Evolutionary conservation across 1,140 invertebrate species (phyloP), one percentile per base, ranked within the genome.

Genomic region (Procambarus clarkii): DNA sequence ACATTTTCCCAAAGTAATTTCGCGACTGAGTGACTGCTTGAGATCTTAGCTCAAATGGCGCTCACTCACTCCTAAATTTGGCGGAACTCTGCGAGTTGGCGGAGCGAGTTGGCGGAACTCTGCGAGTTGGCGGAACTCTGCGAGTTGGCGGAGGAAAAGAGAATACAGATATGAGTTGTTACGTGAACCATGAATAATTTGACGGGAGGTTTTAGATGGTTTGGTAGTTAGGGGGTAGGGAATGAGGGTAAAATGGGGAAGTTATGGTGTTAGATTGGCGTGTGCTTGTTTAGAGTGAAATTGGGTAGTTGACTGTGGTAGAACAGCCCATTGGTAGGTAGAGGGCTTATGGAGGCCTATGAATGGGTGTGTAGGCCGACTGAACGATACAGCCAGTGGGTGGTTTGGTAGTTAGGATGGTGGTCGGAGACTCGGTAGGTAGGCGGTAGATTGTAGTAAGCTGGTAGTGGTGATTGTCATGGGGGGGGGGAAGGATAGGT

Each of bases 51-150:
- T 46, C 46, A 80, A 80, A 80, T 80, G 79, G 79, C 48, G 79
- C 64, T 21, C 64, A 21, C 64, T 21, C 64, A 69, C 64, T 69
- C 0, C 79, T 80, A 80, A 80, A 80, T 80, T 54, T 80, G 48
- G 79, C n/a, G 79, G 79, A 80, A 80, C 79, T 80, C 48, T 18
- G 46, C 54, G 54, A 80, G 18, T 54, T 79, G 48, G 48, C 48
- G 79, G 77, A 80, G 54, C n/a, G n/a, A n/a, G n/a, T n/a, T n/a
- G n/a, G n/a, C n/a, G 79, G 79, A 80, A 80, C 79, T 80, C 48
- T 18, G 46, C 54, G 54, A 80, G 18, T 54, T 79, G 48, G 48
- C 48, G 79, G 79, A 80, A 80, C 79, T 80, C 48, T 18, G 46
- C 54, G 54, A 80, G 18, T 54, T 79, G 48, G 48, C 48, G 79